Percentiles rank a stretch among this genome's conserved stretches.
Evolutionary conservation across 2,797 vertebrate genomes (phyloP).

Genomic region (Cossypha heuglini): DNA sequence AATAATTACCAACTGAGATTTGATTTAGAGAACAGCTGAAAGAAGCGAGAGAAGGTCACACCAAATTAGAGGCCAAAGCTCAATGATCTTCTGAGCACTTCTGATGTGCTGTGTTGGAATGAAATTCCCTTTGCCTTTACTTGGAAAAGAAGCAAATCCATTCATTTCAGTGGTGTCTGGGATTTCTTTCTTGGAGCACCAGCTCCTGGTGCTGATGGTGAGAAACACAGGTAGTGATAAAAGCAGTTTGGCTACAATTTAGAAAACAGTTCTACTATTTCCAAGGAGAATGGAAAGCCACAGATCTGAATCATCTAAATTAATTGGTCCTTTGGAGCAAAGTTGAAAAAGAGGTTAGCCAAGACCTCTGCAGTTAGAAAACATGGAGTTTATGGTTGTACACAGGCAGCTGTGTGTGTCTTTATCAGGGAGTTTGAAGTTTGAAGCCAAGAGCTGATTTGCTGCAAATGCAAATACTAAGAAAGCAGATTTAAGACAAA

Average conservation of each 20-base stretch:
- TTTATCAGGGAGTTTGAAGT: not conserved
- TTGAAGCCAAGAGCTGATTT: conserved; percentile 8
- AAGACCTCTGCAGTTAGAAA: conserved; percentile 15
- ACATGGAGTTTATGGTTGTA: not conserved
- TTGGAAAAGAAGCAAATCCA: not conserved
- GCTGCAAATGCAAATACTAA: not conserved
- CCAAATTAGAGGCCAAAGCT: not conserved
- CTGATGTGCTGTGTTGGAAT: not conserved
- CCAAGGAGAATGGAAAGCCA: conserved; percentile 11
- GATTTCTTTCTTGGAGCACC: not conserved
- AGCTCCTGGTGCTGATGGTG: not conserved
- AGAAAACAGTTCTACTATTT: not conserved
- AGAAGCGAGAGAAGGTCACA: not conserved
- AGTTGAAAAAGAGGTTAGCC: conserved; percentile 43
- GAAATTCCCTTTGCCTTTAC: not conserved
- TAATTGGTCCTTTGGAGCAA: not conserved
- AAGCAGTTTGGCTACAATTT: not conserved
- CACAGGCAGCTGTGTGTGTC: not conserved
- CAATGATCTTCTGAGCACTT: not conserved
- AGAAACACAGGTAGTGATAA: not conserved
- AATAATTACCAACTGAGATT: conserved; percentile 9
- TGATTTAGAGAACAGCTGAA: conserved; percentile 16
- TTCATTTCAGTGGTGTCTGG: not conserved
- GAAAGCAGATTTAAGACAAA: not conserved
- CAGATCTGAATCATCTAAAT: not conserved